Base-by-base conservation (phyloP, 2,888 invertebrate species). In the Agonopterix subpropinquella region DNA sequence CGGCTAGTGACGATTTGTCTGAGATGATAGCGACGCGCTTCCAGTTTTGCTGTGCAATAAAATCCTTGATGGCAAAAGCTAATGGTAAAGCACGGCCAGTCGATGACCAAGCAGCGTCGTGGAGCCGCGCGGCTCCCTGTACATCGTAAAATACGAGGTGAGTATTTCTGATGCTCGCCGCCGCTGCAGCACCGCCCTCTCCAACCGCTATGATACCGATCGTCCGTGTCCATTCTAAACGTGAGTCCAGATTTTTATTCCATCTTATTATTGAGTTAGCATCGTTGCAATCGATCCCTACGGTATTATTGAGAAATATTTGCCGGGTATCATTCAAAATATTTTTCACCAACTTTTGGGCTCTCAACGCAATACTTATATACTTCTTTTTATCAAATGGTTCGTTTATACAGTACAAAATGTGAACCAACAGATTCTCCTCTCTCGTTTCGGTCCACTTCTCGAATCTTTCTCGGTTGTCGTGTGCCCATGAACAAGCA, bases 1-100 rank as follows among this genome's bases (percentile, higher is more conserved):
- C 35, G 1, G 67, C 61, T 36, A 60, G 52, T 2, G 47, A 45
- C 3, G 63, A 53, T 4, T 47, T 41, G 18, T 96, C 95, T 0
- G 95, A 94, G 11, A 96, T 70, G 0, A 95, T 91, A 0, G 94
- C 94, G 0, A 96, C 89, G 42, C 94, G 89, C 41, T 80, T 89
- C 95, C 95, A 96, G 0, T 89, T 89, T 45, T 60, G 59, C 36
- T 28, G 37, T 4, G 15, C 4, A 35, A 68, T 52, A 28, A 67
- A 59, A 11, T 51, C 46, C 9, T 48, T 51, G 11, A 55, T 49
- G 2, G 60, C 67, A 1, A n/a, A 36, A 5, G 55, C 53, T 5
- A 65, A 54, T 44, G 59, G 61, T 11, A 44, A 48, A 15, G 60
- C 39, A 7, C 47, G 43, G 2, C 64, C 62, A 7, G 57, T 49